A percentile compares a stretch with the other conserved stretches of the same genome.
phyloP scores from a whole-genome alignment of 1,140 invertebrate species.

The Streblospio benedicti region DNA sequence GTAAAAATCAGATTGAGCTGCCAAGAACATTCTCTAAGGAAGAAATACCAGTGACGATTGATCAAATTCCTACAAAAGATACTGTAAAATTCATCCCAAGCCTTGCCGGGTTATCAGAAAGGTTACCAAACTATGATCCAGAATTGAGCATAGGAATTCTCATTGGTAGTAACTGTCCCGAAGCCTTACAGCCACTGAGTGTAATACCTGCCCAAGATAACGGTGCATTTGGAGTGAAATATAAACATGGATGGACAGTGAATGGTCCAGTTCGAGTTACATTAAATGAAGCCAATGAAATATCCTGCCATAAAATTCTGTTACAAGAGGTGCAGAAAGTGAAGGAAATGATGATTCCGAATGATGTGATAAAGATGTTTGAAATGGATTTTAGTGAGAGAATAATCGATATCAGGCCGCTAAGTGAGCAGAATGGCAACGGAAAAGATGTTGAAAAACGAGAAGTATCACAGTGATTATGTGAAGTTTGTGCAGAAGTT shows the following conservation, averaged over 20 bases:
- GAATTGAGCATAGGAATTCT: no score
- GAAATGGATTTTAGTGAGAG: not conserved
- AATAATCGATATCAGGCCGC: not conserved
- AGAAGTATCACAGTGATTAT: not conserved
- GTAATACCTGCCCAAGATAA: not conserved
- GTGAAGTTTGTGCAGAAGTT: not conserved
- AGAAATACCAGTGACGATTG: no score
- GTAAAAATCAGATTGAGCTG: no score
- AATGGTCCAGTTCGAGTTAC: not conserved
- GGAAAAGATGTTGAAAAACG: not conserved
- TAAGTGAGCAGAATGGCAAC: not conserved
- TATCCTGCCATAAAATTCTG: not conserved
- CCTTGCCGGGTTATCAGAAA: no score
- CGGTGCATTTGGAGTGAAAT: not conserved
- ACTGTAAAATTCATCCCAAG: no score
- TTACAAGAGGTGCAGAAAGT: not conserved
- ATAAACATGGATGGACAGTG: not conserved
- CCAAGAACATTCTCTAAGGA: no score
- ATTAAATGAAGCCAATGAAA: not conserved
- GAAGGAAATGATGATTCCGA: not conserved
- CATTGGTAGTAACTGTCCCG: not conserved
- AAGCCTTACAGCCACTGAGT: not conserved
- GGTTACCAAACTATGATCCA: no score
- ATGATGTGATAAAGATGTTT: not conserved
- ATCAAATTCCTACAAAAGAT: no score